Evolutionary conservation across 2,797 vertebrate species (phyloP), one percentile per base, ranked within the genome.

Genomic region (Lophotriccus pileatus): DNA sequence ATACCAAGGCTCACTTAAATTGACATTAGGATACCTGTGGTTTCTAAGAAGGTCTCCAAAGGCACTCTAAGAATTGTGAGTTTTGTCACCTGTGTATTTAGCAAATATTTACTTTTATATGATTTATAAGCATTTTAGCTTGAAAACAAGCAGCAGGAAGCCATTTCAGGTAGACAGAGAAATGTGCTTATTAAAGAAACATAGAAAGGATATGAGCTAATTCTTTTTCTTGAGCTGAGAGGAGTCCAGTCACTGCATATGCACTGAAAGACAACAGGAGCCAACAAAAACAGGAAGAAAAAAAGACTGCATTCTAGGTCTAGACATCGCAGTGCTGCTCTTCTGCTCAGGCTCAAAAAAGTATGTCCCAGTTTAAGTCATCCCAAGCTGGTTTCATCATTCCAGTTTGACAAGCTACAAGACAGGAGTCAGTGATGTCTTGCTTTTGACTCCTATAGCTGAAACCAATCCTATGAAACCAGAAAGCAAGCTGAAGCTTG

Each of bases 21-120:
- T 74, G 37, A 70, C 16, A 7, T 30, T 72, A 63, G 47, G 68
- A 46, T 47, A 89, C 13, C 7, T 50, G 55, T 50, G 22, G 12
- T 88, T 91, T 91, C 46, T 68, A 62, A 73, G 72, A 63, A 79
- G 75, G 25, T 74, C 58, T 92, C 75, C 56, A 80, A 91, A 89
- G 27, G 30, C 44, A 53, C 36, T 70, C 53, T 34, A 37, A 37
- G 36, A 91, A 83, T n/a, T 64, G 8, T 43, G 34, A 91, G 5
- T 25, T 92, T 82, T 92, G 3, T 85, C 60, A 58, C 27, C 64
- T 64, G 8, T 10, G 3, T 64, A 5, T 88, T 96, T 83, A 78
- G 43, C 60, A 85, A 93, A 83, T 77, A 80, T 67, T 66, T 82
- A 56, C 70, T 62, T 6, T 53, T 23, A 49, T 62, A 89, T 37